Percentiles rank a stretch among this genome's conserved stretches.
These are phyloP conservation scores for Ibycter americanus DNA, from an alignment of 2,797 vertebrate species.

Conservation along the genomic window DNA sequence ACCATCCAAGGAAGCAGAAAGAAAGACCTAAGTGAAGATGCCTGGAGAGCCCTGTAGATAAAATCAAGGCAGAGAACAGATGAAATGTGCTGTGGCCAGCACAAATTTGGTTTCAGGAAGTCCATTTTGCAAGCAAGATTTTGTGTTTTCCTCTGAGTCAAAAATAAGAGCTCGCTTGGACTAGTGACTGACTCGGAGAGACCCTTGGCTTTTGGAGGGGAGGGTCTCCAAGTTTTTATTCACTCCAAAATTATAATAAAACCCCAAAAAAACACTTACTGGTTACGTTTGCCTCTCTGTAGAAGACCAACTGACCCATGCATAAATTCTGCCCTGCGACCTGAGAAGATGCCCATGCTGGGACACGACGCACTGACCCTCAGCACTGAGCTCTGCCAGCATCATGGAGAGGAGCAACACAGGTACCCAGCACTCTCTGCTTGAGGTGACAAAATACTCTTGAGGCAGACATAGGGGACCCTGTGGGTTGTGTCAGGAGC, in stretches of 20 bases:
- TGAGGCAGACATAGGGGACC: background rate
- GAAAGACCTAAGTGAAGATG: background rate
- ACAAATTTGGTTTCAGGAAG: background rate
- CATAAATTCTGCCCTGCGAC: background rate
- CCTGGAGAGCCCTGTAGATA: background rate
- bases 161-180: background rate
- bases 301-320: background rate
- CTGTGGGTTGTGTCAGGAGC: background rate
- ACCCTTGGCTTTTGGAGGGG: background rate
- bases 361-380: background rate
- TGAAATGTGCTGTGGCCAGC: background rate
- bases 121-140: background rate
- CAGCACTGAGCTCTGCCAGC: background rate
- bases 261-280: background rate
- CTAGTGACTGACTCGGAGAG: background rate
- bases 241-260: background rate
- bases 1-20: background rate
- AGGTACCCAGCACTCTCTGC: background rate
- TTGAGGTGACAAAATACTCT: background rate
- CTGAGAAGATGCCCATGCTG: background rate
- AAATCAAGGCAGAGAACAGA: background rate
- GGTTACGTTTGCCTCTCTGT: background rate
- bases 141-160: background rate
- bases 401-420: fast-evolving
- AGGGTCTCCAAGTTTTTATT: background rate